Percentiles rank a stretch among this genome's conserved stretches.
phyloP scores from a whole-genome alignment of 2,113 vertebrate genomes.

The Steatornis caripensis region DNA sequence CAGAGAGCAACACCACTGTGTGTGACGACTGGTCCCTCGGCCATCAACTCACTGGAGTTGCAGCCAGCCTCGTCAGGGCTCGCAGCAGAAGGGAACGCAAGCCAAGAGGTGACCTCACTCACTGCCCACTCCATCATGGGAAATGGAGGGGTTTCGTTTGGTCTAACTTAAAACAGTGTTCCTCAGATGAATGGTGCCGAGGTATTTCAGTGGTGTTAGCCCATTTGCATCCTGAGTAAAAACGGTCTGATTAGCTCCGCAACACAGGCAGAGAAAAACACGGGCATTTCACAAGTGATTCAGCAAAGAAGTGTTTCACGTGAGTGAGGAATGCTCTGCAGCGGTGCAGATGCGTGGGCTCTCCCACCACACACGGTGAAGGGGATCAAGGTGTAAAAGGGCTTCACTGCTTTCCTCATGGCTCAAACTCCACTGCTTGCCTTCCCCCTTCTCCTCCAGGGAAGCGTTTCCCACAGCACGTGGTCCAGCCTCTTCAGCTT shows the following conservation, averaged over 20 bases:
- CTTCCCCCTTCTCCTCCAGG: neutral
- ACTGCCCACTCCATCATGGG: neutral
- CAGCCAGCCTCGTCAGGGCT: neutral
- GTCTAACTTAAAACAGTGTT: neutral
- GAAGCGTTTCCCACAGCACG: neutral
- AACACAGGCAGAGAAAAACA: neutral
- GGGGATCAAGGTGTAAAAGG: neutral
- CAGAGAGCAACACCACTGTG: neutral
- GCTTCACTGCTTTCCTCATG: neutral
- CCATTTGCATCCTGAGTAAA: neutral
- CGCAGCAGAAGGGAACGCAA: neutral
- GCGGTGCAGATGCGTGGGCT: accelerated
- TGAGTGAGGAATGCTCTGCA: neutral
- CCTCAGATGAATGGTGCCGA: neutral
- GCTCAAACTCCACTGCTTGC: neutral
- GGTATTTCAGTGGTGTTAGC: neutral
- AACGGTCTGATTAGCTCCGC: neutral
- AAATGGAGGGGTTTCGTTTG: neutral
- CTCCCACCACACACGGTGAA: neutral
- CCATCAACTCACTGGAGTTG: neutral
- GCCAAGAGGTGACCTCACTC: neutral
- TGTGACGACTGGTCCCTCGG: accelerated
- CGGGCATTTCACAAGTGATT: neutral
- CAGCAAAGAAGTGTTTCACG: neutral
- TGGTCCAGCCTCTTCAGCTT: neutral